Percentiles rank a stretch among this genome's conserved stretches.
These are phyloP conservation scores for Oscheius sp. DNA, from an alignment of 2,888 invertebrate genomes.

Conservation along the genomic window DNA sequence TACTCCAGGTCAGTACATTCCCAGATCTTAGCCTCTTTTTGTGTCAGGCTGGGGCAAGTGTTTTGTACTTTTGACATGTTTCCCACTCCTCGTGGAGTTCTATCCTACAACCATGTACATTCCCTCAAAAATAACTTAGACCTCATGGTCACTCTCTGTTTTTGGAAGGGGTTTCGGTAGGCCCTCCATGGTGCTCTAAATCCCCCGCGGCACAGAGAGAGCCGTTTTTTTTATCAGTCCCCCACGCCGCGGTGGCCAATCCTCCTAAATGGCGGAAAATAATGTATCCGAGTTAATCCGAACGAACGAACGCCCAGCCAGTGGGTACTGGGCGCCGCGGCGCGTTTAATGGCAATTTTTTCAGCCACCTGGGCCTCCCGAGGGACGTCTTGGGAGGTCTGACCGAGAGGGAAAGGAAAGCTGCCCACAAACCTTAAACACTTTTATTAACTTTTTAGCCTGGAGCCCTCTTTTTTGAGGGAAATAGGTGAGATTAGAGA, in stretches of 20 bases:
- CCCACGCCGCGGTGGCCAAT: constrained; percentile 13
- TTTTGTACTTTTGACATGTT: too few species aligned
- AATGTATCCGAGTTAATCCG: constrained; percentile 38
- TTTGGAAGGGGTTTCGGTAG: too few species aligned
- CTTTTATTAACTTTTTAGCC: background rate
- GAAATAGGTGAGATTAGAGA: constrained; percentile 10
- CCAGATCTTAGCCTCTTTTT: too few species aligned
- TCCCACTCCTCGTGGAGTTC: too few species aligned
- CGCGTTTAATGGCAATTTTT: constrained; percentile 34
- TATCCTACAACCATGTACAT: too few species aligned
- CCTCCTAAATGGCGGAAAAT: constrained; percentile 34
- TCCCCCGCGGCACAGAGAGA: background rate
- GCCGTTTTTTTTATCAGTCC: constrained; percentile 13
- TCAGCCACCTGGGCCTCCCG: constrained; percentile 12
- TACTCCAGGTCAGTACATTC: too few species aligned
- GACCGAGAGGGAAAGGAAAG: background rate
- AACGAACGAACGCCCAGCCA: constrained; percentile 26
- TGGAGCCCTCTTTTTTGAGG: too few species aligned
- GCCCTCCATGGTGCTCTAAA: background rate
- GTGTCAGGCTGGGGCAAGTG: too few species aligned
- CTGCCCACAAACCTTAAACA: background rate
- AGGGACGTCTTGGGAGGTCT: constrained; percentile 20
- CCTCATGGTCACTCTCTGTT: too few species aligned
- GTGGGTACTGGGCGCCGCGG: constrained; percentile 1
- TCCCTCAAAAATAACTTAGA: too few species aligned